Evolutionary conservation across 2,113 vertebrate species (phyloP).

Genomic region (Smithornis capensis): DNA sequence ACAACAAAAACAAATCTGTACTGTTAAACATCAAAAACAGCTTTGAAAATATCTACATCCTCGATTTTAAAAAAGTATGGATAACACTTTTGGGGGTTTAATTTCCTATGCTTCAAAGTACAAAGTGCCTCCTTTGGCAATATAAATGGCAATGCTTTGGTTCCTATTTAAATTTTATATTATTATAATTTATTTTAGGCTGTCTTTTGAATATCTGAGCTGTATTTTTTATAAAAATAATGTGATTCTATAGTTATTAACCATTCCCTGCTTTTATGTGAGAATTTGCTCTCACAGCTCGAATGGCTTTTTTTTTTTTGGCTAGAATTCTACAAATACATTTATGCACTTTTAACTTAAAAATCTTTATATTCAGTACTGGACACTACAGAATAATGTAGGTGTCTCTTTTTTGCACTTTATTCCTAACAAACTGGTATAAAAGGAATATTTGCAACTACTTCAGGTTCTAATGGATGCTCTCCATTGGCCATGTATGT

Average conservation of each 20-base stretch:
- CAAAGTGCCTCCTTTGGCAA: constrained; percentile 75
- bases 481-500: constrained; percentile 4
- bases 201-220: constrained; percentile 60
- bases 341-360: not conserved
- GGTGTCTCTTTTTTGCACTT: constrained; percentile 36
- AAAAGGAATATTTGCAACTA: constrained; percentile 9
- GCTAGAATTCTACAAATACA: constrained; percentile 29
- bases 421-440: not conserved
- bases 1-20: constrained; percentile 62
- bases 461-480: constrained; percentile 3
- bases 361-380: not conserved
- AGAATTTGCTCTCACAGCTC: constrained; percentile 44
- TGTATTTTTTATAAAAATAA: constrained; percentile 52
- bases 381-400: constrained; percentile 44
- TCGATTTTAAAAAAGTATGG: constrained; percentile 62
- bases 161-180: constrained; percentile 65
- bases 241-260: constrained; percentile 45
- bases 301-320: constrained; percentile 52
- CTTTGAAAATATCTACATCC: constrained; percentile 76
- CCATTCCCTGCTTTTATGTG: constrained; percentile 33
- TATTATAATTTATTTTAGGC: constrained; percentile 63
- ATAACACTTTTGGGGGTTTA: constrained; percentile 61
- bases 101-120: constrained; percentile 68
- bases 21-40: constrained; percentile 71
- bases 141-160: constrained; percentile 76